Conservation (phyloP, 2,888 invertebrate genomes). For the Fabriciana adippe region DNA sequence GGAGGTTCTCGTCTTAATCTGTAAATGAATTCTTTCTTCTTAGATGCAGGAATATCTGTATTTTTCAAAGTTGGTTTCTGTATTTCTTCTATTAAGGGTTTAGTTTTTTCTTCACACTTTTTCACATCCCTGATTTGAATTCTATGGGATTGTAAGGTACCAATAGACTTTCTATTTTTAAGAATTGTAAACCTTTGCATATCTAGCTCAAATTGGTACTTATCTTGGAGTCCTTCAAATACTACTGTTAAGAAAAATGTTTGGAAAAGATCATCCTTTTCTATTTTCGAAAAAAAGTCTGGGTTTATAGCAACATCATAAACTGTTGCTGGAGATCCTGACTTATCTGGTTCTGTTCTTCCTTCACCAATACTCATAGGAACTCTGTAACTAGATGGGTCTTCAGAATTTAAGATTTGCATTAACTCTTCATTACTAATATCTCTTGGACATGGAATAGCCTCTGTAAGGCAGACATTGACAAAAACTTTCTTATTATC, state of each 20-base stretch:
- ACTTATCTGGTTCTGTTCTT: slow-evolving; percentile 89
- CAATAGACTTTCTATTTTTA: slow-evolving; percentile 88
- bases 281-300: slow-evolving; percentile 88
- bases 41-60: slow-evolving; percentile 33
- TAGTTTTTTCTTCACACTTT: slow-evolving; percentile 59
- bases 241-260: slow-evolving; percentile 90
- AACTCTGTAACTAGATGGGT: slow-evolving; percentile 88
- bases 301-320: slow-evolving; percentile 94
- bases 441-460: slow-evolving; percentile 88
- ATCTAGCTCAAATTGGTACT: slow-evolving; percentile 87
- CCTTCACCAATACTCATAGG: slow-evolving; percentile 96
- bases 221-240: slow-evolving; percentile 88
- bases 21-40: slow-evolving; percentile 78
- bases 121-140: slow-evolving; percentile 87
- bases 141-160: slow-evolving; percentile 87
- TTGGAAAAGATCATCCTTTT: slow-evolving; percentile 86
- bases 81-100: slow-evolving; percentile 84
- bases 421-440: slow-evolving; percentile 87
- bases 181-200: slow-evolving; percentile 85
- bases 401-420: slow-evolving; percentile 85
- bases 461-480: slow-evolving; percentile 91
- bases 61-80: slow-evolving; percentile 47
- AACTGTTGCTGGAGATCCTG: slow-evolving; percentile 86
- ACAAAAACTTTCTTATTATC: slow-evolving; percentile 90
- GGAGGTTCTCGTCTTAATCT: slow-evolving; percentile 83